Percentiles rank a stretch among this genome's conserved stretches.
Evolutionary conservation across 1,140 invertebrate genomes (phyloP).

Genomic region (Tetranychus urticae): DNA sequence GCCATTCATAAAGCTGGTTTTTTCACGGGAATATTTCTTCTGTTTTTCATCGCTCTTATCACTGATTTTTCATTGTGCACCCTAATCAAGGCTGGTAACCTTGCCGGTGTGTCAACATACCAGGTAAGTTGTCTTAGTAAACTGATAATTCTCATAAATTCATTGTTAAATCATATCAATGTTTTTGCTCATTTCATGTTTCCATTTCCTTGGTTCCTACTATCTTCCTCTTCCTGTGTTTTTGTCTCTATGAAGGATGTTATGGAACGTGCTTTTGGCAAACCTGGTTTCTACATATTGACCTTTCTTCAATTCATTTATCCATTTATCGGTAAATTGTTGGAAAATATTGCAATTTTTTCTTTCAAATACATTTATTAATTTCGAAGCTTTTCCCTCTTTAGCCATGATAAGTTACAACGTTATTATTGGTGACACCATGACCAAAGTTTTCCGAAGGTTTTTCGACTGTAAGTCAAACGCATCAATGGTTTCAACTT

Average conservation of each 20-base stretch:
- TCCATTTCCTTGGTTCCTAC: not conserved
- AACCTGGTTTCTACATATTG: conserved; percentile 48
- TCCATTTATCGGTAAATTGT: conserved; percentile 50
- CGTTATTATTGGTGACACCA: conserved; percentile 64
- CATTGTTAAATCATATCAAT: not conserved
- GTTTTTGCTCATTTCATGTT: not conserved
- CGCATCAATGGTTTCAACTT: not conserved
- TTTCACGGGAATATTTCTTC: conserved; percentile 41
- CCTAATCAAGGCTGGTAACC: conserved; percentile 50
- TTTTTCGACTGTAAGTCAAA: conserved; percentile 19
- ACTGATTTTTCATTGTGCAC: conserved; percentile 64
- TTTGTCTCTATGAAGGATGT: conserved; percentile 28
- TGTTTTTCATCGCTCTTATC: conserved; percentile 45
- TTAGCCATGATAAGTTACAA: conserved; percentile 75
- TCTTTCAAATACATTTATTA: not conserved
- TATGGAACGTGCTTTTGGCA: conserved; percentile 55
- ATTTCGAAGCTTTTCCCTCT: conserved; percentile 16
- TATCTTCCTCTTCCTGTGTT: not conserved
- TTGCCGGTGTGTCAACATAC: conserved; percentile 57
- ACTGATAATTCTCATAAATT: not conserved
- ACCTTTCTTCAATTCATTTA: conserved; percentile 57
- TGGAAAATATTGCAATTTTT: not conserved
- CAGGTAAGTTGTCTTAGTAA: conserved; percentile 23
- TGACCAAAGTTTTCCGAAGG: conserved; percentile 53
- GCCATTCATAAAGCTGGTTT: conserved; percentile 56